Evolutionary conservation across 2,113 vertebrate genomes (phyloP), one percentile per base, ranked within the genome.

Genomic region (Indicator maculatus): DNA sequence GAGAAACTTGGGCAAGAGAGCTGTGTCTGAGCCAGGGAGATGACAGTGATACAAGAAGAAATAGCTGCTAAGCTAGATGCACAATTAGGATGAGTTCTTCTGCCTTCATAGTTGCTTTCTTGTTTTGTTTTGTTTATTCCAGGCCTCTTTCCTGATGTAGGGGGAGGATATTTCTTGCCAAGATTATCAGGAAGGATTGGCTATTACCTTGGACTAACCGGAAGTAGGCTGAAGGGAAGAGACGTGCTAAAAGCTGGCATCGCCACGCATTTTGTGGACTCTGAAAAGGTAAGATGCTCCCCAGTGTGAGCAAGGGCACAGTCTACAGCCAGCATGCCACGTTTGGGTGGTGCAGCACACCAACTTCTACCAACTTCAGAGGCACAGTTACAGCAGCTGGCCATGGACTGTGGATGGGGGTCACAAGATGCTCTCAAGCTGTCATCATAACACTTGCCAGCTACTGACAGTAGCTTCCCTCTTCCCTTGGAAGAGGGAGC

Each of bases 131-230:
- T 53, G 38, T 92, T 91, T 76, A 47, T 96, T 96, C 13, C 89
- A 99, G 99, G 99, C 31, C 97, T 99, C 38, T 99, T 99, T 89
- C 99, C 99, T 70, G 99, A 99, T 75, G 99, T 99, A 20, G 99
- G 99, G 39, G 99, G 99, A 45, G 99, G 99, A 55, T 98, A 99
- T 96, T 99, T 99, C 95, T 98, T 99, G 96, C 99, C 99, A 52
- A 98, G 98, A 82, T 98, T 99, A 55, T 89, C 93, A 73, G 99
- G 99, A 76, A 98, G 98, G 96, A 75, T 99, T 79, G 99, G 99
- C 24, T 98, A 98, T 83, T 99, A 98, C 95, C 98, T 99, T 26
- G 99, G 93, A 2, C 96, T 99, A 58, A 99, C 99, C 8, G 99
- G 99, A 47, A 99, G 98, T 92, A 97, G 99, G 76, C 97, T 99